Conservation (phyloP, 35 echinoderm and acorn worm genomes). For the Chiridota heheva region DNA sequence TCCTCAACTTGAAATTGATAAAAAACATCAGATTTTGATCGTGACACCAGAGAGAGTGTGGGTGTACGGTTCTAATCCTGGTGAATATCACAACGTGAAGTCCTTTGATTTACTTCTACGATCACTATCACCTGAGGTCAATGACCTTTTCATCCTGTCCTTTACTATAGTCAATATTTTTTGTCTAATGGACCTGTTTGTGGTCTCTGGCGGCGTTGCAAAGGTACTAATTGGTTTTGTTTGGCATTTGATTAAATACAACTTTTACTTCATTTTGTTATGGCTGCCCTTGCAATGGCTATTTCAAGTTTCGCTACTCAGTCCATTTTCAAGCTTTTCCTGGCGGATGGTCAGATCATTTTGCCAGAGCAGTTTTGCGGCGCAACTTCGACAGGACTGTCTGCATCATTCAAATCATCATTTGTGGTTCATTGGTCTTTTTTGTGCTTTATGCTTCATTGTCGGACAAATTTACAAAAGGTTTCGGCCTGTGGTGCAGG, state of each 20-base stretch:
- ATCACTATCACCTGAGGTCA: slow-evolving; percentile 77
- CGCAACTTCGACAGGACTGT: slow-evolving; percentile 65
- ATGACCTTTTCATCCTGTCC: slow-evolving; percentile 74
- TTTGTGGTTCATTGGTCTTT: slow-evolving; percentile 30
- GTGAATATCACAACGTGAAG: slow-evolving; percentile 68
- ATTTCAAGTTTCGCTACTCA: slow-evolving; percentile 57
- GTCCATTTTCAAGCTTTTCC: slow-evolving; percentile 45
- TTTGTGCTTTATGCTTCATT: slow-evolving; percentile 46
- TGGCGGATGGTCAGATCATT: slow-evolving; percentile 41
- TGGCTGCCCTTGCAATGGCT: slow-evolving; percentile 80
- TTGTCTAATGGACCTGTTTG: slow-evolving; percentile 80
- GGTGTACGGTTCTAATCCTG: slow-evolving; percentile 56
- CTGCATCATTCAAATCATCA: slow-evolving; percentile 54
- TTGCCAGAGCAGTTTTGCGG: slow-evolving; percentile 43
- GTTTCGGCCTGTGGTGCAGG: slow-evolving; percentile 27
- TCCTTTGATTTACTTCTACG: slow-evolving; percentile 62
- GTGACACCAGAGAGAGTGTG: slow-evolving; percentile 56
- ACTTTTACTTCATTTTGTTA: slow-evolving; percentile 60
- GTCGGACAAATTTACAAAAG: slow-evolving; percentile 44
- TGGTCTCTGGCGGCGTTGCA: slow-evolving; percentile 64
- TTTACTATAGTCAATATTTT: slow-evolving; percentile 73
- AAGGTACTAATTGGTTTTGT: slow-evolving; percentile 74
- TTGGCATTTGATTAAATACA: slow-evolving; percentile 80
- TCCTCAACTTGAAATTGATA: slow-evolving; percentile 20
- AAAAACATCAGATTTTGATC: slow-evolving; percentile 40